Conservation (phyloP, 2,113 vertebrate species). For the Pomatorhinus ruficollis region DNA sequence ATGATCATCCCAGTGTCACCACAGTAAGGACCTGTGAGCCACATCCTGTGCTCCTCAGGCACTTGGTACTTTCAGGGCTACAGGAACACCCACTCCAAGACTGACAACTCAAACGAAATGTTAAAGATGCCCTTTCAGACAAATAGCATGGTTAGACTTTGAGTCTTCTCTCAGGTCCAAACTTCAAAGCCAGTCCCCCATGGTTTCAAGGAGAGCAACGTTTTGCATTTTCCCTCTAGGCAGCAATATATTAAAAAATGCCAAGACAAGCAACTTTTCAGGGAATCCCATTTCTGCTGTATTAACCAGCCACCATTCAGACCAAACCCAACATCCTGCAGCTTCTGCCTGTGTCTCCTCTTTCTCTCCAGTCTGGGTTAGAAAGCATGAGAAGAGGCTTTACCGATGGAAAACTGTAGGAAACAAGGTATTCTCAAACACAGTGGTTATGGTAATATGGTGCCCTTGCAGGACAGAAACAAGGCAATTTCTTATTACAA, state of each 20-base stretch:
- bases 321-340: neutral
- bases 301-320: neutral
- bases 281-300: neutral
- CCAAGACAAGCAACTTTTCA: neutral
- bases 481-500: neutral
- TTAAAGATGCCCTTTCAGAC: neutral
- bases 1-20: neutral
- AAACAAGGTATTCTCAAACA: neutral
- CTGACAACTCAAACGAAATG: neutral
- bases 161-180: neutral
- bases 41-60: neutral
- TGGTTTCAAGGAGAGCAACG: neutral
- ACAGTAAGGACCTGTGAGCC: neutral
- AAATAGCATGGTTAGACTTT: neutral
- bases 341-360: neutral
- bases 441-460: neutral
- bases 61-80: neutral
- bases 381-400: neutral
- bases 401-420: neutral
- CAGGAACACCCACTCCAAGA: neutral
- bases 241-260: neutral
- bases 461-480: neutral
- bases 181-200: neutral
- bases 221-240: neutral
- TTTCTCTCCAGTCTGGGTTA: neutral